Percentiles rank a stretch among this genome's conserved stretches.
Evolutionary conservation across 2,797 vertebrate genomes (phyloP).

Genomic region (Danio choprae): DNA sequence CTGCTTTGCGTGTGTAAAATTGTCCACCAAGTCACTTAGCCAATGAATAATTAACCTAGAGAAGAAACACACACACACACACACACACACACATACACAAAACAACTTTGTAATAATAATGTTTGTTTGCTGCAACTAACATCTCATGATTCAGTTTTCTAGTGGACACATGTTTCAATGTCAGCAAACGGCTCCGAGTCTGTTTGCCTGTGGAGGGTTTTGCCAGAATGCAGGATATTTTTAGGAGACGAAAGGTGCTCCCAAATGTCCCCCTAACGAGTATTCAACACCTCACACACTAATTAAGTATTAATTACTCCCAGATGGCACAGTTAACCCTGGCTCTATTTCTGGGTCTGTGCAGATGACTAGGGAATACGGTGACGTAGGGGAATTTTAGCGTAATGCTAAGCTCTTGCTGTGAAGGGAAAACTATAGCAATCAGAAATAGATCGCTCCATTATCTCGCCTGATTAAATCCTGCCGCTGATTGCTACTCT

Average conservation of each 20-base stretch:
- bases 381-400: conserved; percentile 53
- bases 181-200: conserved; percentile 11
- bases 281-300: conserved; percentile 76
- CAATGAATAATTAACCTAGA: not conserved
- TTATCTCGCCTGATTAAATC: conserved; percentile 48
- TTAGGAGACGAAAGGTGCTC: conserved; percentile 69
- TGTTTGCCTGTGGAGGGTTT: conserved; percentile 9
- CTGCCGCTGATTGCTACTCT: conserved; percentile 12
- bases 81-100: too few relatives aligned
- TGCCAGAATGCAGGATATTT: conserved; percentile 52
- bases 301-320: conserved; percentile 82
- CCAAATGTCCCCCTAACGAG: conserved; percentile 69
- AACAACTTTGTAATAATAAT: not conserved
- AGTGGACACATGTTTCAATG: conserved; percentile 25
- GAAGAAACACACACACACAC: too few relatives aligned
- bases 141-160: conserved; percentile 19
- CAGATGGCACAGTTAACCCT: conserved; percentile 79
- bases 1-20: conserved; percentile 51
- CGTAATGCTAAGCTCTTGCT: conserved; percentile 42
- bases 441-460: conserved; percentile 43
- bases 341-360: conserved; percentile 64
- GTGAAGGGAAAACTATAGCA: conserved; percentile 42
- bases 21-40: conserved; percentile 31
- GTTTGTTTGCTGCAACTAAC: conserved; percentile 4
- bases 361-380: conserved; percentile 44